Conservation (phyloP, 37 sponge, comb jelly and placozoan species). For the Sycon ciliatum region DNA sequence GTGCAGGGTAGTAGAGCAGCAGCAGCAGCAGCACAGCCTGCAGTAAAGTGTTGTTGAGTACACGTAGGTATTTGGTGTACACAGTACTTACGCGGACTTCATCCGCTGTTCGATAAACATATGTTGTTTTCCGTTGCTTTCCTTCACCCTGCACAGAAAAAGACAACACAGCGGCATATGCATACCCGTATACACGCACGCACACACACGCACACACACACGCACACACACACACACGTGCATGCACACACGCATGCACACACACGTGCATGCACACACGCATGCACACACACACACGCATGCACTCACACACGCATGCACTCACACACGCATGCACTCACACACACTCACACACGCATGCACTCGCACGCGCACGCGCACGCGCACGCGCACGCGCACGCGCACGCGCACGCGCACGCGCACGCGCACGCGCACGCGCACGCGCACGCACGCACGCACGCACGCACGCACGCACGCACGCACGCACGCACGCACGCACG, state of each 20-base stretch:
- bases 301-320: background rate
- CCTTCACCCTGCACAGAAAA: background rate
- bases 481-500: background rate
- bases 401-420: background rate
- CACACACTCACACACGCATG: background rate
- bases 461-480: too few relatives aligned
- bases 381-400: too few relatives aligned
- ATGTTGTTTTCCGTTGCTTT: constrained; percentile 58
- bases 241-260: constrained; percentile 19
- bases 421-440: background rate
- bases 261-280: constrained; percentile 19
- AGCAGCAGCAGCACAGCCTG: too few relatives aligned
- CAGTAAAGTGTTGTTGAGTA: too few relatives aligned
- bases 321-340: background rate
- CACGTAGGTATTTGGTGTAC: too few relatives aligned
- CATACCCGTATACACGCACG: background rate
- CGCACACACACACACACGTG: background rate
- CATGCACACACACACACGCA: constrained; percentile 19
- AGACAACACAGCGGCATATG: background rate
- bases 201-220: constrained; percentile 13
- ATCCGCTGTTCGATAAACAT: constrained; percentile 71
- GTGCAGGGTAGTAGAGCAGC: too few relatives aligned
- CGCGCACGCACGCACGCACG: too few relatives aligned
- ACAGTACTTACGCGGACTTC: constrained; percentile 57
- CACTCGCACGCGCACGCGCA: too few relatives aligned